A percentile compares a stretch with the other conserved stretches of the same genome.
Evolutionary conservation across 2,113 vertebrate species (phyloP).

Genomic region (Oophaga pumilio): DNA sequence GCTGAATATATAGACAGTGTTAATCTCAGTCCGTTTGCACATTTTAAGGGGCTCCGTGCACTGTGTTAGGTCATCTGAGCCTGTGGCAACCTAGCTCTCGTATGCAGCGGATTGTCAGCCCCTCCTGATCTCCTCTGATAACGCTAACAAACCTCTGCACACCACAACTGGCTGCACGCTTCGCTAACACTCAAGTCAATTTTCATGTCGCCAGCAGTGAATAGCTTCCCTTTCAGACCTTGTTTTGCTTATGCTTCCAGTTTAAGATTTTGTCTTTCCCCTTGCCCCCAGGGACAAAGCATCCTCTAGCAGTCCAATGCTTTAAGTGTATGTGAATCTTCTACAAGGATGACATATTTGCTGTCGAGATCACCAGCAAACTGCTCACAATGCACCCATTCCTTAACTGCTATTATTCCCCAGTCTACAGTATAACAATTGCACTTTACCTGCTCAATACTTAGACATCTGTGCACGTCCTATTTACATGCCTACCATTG

Average conservation of each 20-base stretch:
- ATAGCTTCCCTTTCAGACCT: conserved; percentile 43
- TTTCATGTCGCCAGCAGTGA: conserved; percentile 51
- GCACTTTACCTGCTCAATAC: not conserved
- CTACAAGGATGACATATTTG: conserved; percentile 46
- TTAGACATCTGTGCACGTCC: conserved; percentile 18
- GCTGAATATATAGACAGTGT: conserved; percentile 13
- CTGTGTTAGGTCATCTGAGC: conserved; percentile 21
- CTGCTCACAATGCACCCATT: conserved; percentile 12
- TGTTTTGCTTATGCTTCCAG: conserved; percentile 56
- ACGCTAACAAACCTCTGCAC: conserved; percentile 60
- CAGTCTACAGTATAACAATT: conserved; percentile 35
- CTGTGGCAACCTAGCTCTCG: conserved; percentile 22
- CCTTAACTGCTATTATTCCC: conserved; percentile 17
- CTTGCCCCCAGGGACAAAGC: conserved; percentile 5
- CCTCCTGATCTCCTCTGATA: conserved; percentile 58
- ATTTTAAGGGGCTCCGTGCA: conserved; percentile 23
- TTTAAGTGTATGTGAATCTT: conserved; percentile 26
- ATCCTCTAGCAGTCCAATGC: conserved; percentile 13
- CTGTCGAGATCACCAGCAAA: conserved; percentile 49
- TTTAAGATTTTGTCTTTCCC: conserved; percentile 46
- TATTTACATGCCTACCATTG: conserved; percentile 18
- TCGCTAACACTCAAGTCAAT: conserved; percentile 55
- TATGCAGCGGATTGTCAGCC: conserved; percentile 8
- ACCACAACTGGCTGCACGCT: conserved; percentile 54
- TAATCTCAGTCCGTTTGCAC: conserved; percentile 17